phyloP scores from a whole-genome alignment of 2,888 invertebrate genomes.

The Adelphocoris suturalis region DNA sequence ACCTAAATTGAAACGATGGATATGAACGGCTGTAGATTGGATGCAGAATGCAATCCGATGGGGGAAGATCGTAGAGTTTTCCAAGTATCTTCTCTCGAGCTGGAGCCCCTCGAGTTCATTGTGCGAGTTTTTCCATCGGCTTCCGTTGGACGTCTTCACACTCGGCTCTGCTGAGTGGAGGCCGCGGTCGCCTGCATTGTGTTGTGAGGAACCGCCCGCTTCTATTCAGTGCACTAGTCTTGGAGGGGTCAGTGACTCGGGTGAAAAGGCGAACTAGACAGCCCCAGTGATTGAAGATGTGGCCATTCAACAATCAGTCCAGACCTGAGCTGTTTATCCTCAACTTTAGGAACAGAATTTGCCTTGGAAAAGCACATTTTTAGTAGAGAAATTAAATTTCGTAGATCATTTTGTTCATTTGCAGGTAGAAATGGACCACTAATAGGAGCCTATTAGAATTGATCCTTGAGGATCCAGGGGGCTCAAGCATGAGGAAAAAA shows the following conservation, averaged over 20 bases:
- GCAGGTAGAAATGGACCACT: too few species aligned
- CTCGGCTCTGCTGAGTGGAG: not conserved
- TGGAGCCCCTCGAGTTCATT: not conserved
- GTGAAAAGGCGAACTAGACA: constrained; percentile 14
- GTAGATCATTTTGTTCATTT: too few species aligned
- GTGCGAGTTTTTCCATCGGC: constrained; percentile 22
- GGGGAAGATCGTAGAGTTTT: too few species aligned
- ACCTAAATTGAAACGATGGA: too few species aligned
- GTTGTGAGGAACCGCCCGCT: not conserved
- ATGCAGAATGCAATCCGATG: too few species aligned
- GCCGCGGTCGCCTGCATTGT: not conserved
- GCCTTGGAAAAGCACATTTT: too few species aligned
- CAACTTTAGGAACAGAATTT: too few species aligned
- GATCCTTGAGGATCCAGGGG: too few species aligned
- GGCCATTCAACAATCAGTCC: constrained; percentile 16
- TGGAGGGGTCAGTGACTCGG: constrained; percentile 35
- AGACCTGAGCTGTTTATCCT: not conserved
- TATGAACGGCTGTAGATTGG: too few species aligned
- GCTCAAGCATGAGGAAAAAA: too few species aligned
- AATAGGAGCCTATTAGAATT: too few species aligned
- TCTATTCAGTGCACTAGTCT: constrained; percentile 30
- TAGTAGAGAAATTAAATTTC: too few species aligned
- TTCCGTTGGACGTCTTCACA: constrained; percentile 10
- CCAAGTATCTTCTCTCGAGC: not conserved
- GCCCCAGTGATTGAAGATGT: not conserved